phyloP scores from a whole-genome alignment of 2,113 vertebrate species.

The Oryzias melastigma region DNA sequence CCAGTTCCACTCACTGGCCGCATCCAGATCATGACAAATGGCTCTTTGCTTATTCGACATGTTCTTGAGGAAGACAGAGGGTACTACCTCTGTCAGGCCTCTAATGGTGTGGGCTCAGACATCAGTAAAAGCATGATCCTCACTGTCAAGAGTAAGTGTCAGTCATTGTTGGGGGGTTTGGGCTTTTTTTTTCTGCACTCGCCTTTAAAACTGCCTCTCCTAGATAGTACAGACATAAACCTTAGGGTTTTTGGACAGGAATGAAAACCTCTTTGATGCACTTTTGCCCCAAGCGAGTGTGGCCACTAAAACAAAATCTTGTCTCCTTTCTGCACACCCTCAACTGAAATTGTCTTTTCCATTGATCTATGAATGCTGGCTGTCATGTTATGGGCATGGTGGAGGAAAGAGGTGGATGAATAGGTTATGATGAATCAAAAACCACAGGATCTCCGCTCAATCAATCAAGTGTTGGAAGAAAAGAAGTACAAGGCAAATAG shows the following conservation, averaged over 20 bases:
- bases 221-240: constrained; percentile 19
- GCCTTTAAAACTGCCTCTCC: constrained; percentile 30
- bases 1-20: constrained; percentile 93
- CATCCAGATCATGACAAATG: constrained; percentile 97
- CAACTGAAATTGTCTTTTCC: constrained; percentile 52
- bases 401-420: constrained; percentile 67
- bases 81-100: constrained; percentile 98
- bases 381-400: constrained; percentile 49
- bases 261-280: constrained; percentile 44
- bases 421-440: constrained; percentile 82
- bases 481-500: constrained; percentile 14
- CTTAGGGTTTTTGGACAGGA: constrained; percentile 30
- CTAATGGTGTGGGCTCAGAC: constrained; percentile 97
- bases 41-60: constrained; percentile 94
- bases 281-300: constrained; percentile 55
- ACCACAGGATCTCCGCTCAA: constrained; percentile 71
- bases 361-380: constrained; percentile 74
- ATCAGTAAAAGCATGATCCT: constrained; percentile 99
- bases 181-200: constrained; percentile 9
- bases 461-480: constrained; percentile 61
- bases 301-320: constrained; percentile 43
- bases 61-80: constrained; percentile 96
- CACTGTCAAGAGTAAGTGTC: constrained; percentile 93
- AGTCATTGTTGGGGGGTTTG: constrained; percentile 11
- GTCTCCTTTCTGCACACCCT: constrained; percentile 39